phyloP scores from a whole-genome alignment of 2,113 vertebrate genomes.

The Macroglossus sobrinus region DNA sequence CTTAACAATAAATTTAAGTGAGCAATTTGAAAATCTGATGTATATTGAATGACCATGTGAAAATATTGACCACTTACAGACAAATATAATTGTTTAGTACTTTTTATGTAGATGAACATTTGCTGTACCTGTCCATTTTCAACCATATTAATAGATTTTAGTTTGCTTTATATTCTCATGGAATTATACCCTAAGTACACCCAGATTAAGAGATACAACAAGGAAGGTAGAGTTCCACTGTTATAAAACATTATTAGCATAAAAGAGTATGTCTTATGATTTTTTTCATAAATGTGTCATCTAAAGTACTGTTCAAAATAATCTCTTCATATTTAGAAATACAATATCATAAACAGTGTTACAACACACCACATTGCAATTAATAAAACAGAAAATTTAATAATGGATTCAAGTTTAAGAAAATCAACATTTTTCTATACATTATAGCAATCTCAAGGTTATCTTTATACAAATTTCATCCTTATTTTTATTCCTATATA shows the following conservation, averaged over 20 bases:
- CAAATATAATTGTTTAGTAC: neutral
- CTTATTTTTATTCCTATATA: neutral
- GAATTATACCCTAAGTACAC: neutral
- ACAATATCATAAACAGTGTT: neutral
- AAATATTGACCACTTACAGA: neutral
- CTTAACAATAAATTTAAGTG: neutral
- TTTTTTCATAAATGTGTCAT: neutral
- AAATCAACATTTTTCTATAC: neutral
- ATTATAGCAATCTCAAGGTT: neutral
- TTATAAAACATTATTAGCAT: neutral
- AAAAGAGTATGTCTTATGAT: neutral
- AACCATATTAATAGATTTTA: neutral
- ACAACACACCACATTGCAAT: neutral
- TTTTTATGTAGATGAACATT: neutral
- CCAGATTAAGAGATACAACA: neutral
- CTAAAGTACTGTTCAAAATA: neutral
- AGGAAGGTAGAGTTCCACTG: neutral
- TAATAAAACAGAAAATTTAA: neutral
- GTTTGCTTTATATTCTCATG: neutral
- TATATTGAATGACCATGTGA: neutral
- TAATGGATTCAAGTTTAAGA: neutral
- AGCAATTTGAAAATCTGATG: neutral
- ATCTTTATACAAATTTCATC: neutral
- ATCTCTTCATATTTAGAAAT: neutral
- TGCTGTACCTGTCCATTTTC: neutral